Conservation (phyloP, 2,797 vertebrate genomes). For the Takifugu ocellatus region DNA sequence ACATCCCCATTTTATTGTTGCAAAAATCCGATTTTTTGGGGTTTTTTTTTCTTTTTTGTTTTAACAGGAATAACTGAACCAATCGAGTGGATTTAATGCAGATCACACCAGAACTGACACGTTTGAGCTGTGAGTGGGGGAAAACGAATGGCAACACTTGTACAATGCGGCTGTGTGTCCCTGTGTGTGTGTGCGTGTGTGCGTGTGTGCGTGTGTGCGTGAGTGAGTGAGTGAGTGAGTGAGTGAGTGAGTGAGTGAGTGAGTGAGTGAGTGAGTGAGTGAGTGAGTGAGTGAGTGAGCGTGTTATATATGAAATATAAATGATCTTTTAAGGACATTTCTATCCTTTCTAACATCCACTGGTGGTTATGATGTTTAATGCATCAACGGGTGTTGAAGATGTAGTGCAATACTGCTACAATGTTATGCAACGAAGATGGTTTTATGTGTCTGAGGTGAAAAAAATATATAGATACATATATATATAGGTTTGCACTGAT, state of each 20-base stretch:
- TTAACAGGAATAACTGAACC: conserved; percentile 25
- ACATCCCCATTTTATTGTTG: conserved; percentile 61
- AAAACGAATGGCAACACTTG: conserved; percentile 39
- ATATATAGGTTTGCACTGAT: conserved; percentile 67
- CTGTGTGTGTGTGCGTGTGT: conserved; percentile 34
- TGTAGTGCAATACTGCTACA: conserved; percentile 70
- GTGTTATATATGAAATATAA: conserved; percentile 45
- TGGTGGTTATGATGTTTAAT: conserved; percentile 57
- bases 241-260: conserved; percentile 20
- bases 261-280: conserved; percentile 22
- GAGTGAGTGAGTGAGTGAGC: conserved; percentile 20
- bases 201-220: conserved; percentile 27
- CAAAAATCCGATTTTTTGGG: conserved; percentile 32
- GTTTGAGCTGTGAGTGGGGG: conserved; percentile 20
- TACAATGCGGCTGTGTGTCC: conserved; percentile 62
- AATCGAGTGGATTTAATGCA: conserved; percentile 37
- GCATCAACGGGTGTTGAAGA: conserved; percentile 46
- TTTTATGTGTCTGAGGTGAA: conserved; percentile 52
- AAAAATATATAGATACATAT: conserved; percentile 30
- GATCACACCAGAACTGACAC: conserved; percentile 51
- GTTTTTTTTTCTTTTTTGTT: not conserved
- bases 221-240: conserved; percentile 22
- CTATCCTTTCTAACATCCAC: conserved; percentile 56
- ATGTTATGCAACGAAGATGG: conserved; percentile 74
- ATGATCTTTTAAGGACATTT: conserved; percentile 55